phyloP scores from a whole-genome alignment of 53 echinoderm and acorn worm genomes.

The Zoroaster sp. region DNA sequence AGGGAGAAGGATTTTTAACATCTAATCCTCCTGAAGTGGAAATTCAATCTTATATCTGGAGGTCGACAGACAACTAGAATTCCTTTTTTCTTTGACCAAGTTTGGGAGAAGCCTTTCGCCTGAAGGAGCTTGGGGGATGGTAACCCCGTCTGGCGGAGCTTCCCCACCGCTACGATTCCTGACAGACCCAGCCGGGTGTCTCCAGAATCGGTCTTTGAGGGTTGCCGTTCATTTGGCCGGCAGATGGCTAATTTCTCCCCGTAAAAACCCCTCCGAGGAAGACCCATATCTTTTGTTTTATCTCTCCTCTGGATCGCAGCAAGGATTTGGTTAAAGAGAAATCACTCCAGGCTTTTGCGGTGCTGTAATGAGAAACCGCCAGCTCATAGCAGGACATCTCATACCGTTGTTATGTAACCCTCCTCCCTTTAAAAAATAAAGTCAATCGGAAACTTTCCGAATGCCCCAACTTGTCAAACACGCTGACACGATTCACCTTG shows the following conservation, averaged over 20 bases:
- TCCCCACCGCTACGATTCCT: conserved; percentile 25
- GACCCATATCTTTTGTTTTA: background rate
- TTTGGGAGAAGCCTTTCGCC: background rate
- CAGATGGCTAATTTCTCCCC: conserved; percentile 54
- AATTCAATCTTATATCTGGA: background rate
- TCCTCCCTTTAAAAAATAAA: background rate
- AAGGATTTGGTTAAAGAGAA: conserved; percentile 23
- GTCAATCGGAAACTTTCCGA: background rate
- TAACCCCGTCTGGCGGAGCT: background rate
- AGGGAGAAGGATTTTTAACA: background rate
- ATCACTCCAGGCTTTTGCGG: background rate
- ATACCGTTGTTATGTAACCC: conserved; percentile 51
- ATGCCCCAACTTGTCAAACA: background rate
- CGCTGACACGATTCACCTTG: conserved; percentile 26
- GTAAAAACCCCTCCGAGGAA: background rate
- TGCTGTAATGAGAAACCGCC: conserved; percentile 13
- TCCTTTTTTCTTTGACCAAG: background rate
- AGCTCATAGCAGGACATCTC: conserved; percentile 8
- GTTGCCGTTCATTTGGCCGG: conserved; percentile 48
- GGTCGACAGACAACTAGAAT: background rate
- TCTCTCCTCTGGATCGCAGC: conserved; percentile 20
- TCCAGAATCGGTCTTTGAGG: conserved; percentile 21
- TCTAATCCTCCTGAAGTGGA: background rate
- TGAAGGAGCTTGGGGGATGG: background rate
- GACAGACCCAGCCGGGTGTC: conserved; percentile 2